Base-by-base conservation (phyloP, 2,888 invertebrate species). In the Mesochorus sp. region DNA sequence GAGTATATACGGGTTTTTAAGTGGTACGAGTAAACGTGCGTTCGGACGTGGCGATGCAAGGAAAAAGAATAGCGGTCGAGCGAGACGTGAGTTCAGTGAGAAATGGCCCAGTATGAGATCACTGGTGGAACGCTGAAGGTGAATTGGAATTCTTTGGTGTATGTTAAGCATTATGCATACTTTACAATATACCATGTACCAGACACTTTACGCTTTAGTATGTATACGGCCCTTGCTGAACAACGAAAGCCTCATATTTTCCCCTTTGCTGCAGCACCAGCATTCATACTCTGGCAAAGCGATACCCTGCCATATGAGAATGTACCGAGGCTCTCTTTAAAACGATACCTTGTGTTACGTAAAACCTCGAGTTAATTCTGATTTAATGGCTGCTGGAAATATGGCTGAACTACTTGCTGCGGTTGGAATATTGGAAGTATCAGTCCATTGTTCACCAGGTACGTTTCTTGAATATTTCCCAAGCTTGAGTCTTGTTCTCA, bases 211-310 rank as follows among this genome's bases (percentile, higher is more conserved):
- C 26, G 6, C 19, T 1, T 10, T 14, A 17, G 37, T 37, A 31
- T 14, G 67, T 31, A 39, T 8, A 42, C n/a, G n/a, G 31, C 17
- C n/a, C 51, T 66, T 26, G 3, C 19, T 21, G 42, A 31, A 28
- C 55, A 57, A 37, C 14, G 39, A 44, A 31, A 44, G 28, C n/a
- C 28, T 59, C 59, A 47, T 37, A 28, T 49, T 57, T 59, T 59
- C 10, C 21, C 42, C 14, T 47, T 34, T 47, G 21, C 34, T 12
- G 37, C 19, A 19, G 37, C 17, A 70, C 49, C 59, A 70, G 59
- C 55, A 21, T n/a, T n/a, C n/a, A n/a, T n/a, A n/a, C n/a, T n/a
- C 61, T 47, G 47, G 31, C 72, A 67, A 71, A 76, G 59, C 59
- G 71, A 59, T 42, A 19, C 17, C 53, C 53, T 68, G 61, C 42